These are phyloP conservation scores for Mayetiola destructor DNA, from an alignment of 2,888 invertebrate genomes.

Conservation along the genomic window DNA sequence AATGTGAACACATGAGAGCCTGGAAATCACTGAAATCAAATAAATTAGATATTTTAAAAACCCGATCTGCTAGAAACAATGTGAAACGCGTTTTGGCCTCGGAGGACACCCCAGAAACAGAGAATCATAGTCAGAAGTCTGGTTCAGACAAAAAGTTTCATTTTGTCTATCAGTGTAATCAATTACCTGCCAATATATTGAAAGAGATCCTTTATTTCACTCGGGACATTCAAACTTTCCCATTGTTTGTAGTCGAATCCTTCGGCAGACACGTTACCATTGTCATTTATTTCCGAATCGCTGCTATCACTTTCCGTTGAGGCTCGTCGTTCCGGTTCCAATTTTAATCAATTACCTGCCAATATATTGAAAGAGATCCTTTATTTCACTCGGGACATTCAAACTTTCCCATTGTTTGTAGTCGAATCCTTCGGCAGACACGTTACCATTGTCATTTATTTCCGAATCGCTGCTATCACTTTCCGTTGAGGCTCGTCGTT, in stretches of 20 bases:
- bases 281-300: constrained; percentile 13
- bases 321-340: too few species aligned
- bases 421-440: constrained; percentile 28
- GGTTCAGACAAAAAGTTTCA: too few species aligned
- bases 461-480: constrained; percentile 11
- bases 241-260: constrained; percentile 54
- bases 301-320: constrained; percentile 11
- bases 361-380: constrained; percentile 86
- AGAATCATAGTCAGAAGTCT: too few species aligned
- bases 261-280: background rate
- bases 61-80: too few species aligned
- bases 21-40: too few species aligned
- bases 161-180: too few species aligned
- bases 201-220: constrained; percentile 83
- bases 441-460: constrained; percentile 11
- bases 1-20: too few species aligned
- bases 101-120: too few species aligned
- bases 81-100: too few species aligned
- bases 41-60: too few species aligned
- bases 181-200: constrained; percentile 85
- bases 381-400: constrained; percentile 67
- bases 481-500: background rate
- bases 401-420: constrained; percentile 71
- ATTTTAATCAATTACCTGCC: too few species aligned
- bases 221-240: constrained; percentile 62